These are phyloP conservation scores for Cynaeus angustus DNA, from an alignment of 2,888 invertebrate genomes.

Conservation along the genomic window DNA sequence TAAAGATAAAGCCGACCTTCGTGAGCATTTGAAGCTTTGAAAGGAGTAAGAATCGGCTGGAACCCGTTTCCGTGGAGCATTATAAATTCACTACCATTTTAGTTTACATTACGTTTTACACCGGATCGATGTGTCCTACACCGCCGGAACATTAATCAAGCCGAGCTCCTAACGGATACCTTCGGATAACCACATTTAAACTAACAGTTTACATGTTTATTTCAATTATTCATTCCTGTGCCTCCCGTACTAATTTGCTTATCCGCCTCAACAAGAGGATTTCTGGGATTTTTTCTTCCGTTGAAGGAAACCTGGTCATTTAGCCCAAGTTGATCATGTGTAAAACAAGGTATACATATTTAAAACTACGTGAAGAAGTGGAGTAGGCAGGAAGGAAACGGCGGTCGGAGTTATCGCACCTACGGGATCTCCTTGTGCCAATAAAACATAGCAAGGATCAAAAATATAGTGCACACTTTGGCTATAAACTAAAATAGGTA, in stretches of 20 bases:
- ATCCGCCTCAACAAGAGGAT: not conserved
- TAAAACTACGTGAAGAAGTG: conserved; percentile 55
- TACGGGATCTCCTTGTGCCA: conserved; percentile 64
- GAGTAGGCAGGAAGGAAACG: conserved; percentile 53
- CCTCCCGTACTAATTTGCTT: conserved; percentile 27
- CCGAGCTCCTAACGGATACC: conserved; percentile 19
- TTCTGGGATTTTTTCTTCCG: not conserved
- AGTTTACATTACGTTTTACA: conserved; percentile 17
- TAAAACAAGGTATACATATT: conserved; percentile 63
- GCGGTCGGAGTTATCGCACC: conserved; percentile 65
- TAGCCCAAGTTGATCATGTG: conserved; percentile 59
- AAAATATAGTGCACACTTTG: conserved; percentile 66
- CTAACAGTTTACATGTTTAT: conserved; percentile 37
- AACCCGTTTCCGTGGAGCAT: conserved; percentile 4
- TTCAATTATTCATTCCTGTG: conserved; percentile 33
- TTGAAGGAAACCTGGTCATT: conserved; percentile 16
- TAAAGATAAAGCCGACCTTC: no score
- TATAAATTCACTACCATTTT: conserved; percentile 14
- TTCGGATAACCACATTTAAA: conserved; percentile 24
- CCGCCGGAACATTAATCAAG: conserved; percentile 25
- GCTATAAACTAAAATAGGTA: conserved; percentile 68
- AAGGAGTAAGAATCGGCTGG: not conserved
- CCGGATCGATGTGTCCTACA: conserved; percentile 23
- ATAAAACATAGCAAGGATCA: conserved; percentile 68
- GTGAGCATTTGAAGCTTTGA: no score